Evolutionary conservation across 2,113 vertebrate genomes (phyloP).

Genomic region (Dasyurus viverrinus): DNA sequence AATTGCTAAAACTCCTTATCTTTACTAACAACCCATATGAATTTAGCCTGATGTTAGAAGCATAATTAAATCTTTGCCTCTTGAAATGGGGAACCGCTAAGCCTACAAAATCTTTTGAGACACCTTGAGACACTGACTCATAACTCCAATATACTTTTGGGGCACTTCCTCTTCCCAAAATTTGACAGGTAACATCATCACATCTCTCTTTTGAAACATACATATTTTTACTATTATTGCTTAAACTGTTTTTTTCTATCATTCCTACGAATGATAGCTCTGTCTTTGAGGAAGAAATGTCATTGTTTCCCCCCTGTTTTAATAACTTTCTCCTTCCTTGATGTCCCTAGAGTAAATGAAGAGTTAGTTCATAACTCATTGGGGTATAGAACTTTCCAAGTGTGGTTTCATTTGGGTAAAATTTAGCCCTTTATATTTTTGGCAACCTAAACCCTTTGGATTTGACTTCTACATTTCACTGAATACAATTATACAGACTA

Average conservation of each 20-base stretch:
- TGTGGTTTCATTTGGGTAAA: background rate
- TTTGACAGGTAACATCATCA: too few species aligned
- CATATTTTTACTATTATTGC: background rate
- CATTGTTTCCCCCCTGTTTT: background rate
- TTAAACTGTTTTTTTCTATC: background rate
- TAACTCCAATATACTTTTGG: too few species aligned
- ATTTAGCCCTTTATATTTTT: background rate
- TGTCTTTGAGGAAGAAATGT: background rate
- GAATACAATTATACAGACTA: slow-evolving; percentile 55
- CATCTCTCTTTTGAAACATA: background rate
- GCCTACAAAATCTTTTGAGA: too few species aligned
- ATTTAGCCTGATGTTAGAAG: too few species aligned
- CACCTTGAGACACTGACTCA: too few species aligned
- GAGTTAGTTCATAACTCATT: background rate
- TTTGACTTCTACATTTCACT: slow-evolving; percentile 41
- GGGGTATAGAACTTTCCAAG: background rate
- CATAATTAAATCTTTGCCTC: too few species aligned
- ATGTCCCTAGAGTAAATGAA: background rate
- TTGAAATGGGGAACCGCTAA: too few species aligned
- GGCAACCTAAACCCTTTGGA: slow-evolving; percentile 2
- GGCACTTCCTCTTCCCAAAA: too few species aligned
- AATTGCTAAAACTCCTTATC: too few species aligned
- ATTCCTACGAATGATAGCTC: background rate
- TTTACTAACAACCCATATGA: too few species aligned
- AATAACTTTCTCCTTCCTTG: background rate